Conservation (phyloP, 2,113 vertebrate species). For the Barbus barbus region DNA sequence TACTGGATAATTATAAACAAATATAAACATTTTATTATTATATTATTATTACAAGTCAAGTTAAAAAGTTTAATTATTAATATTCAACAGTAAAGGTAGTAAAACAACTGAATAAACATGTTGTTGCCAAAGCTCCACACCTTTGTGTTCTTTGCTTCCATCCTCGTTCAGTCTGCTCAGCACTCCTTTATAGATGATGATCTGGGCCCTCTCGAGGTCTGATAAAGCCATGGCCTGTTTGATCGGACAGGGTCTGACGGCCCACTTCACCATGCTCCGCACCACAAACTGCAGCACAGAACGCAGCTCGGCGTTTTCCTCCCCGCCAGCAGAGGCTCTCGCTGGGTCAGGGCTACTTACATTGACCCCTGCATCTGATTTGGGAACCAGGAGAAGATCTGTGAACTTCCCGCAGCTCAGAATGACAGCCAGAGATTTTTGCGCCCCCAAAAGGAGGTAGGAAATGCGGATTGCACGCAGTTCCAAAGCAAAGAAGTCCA, state of each 20-base stretch:
- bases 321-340: conserved; percentile 44
- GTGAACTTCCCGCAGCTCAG: conserved; percentile 77
- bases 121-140: conserved; percentile 55
- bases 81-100: neutral
- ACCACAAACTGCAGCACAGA: conserved; percentile 79
- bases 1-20: too few relatives aligned
- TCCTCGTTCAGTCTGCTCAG: conserved; percentile 70
- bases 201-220: conserved; percentile 79
- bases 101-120: too few relatives aligned
- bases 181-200: conserved; percentile 79
- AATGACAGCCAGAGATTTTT: conserved; percentile 77
- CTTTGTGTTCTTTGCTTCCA: conserved; percentile 69
- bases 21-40: too few relatives aligned
- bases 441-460: conserved; percentile 76
- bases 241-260: conserved; percentile 77
- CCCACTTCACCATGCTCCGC: conserved; percentile 83
- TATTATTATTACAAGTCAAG: too few relatives aligned
- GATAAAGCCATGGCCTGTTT: conserved; percentile 73
- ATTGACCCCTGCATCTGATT: conserved; percentile 50
- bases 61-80: neutral
- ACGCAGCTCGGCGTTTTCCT: conserved; percentile 73
- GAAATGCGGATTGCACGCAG: conserved; percentile 74
- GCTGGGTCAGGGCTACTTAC: conserved; percentile 46
- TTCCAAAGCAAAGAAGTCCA: conserved; percentile 70
- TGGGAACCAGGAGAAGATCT: conserved; percentile 71